phyloP scores from a whole-genome alignment of 30 jellyfish, hydroid and myxozoan genomes.

The Hydractinia symbiolongicarpus region DNA sequence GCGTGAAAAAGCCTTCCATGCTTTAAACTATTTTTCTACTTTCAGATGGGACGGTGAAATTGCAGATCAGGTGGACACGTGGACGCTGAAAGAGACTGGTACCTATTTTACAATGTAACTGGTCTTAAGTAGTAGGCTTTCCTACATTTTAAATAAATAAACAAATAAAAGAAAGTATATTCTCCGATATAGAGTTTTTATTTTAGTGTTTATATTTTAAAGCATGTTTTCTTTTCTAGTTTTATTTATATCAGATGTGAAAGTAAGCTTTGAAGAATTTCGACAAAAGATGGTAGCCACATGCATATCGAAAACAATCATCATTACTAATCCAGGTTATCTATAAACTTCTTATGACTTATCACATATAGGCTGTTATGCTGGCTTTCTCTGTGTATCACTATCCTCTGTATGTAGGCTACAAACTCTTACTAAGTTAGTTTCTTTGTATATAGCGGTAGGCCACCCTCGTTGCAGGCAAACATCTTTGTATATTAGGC shows the following conservation, averaged over 20 bases:
- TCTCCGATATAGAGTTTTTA: too few species aligned
- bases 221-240: conserved; percentile 24
- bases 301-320: conserved; percentile 66
- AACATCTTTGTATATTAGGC: too few species aligned
- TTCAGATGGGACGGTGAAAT: conserved; percentile 75
- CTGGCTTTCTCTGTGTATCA: too few species aligned
- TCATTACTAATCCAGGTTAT: conserved; percentile 80
- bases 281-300: conserved; percentile 70
- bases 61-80: conserved; percentile 40
- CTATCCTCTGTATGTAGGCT: too few species aligned
- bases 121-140: not conserved
- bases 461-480: too few species aligned
- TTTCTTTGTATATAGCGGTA: too few species aligned
- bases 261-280: conserved; percentile 57
- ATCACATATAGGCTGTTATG: not conserved
- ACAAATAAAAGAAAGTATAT: too few species aligned
- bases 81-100: conserved; percentile 51
- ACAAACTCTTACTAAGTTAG: too few species aligned
- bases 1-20: too few species aligned
- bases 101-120: not conserved
- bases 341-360: not conserved
- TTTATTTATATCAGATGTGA: conserved; percentile 64
- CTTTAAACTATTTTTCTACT: not conserved
- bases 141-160: too few species aligned
- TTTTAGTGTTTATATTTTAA: too few species aligned